Percentiles rank a stretch among this genome's conserved stretches.
These are phyloP conservation scores for Drosophila punjabiensis DNA, from an alignment of 1,140 invertebrate species.

Conservation along the genomic window DNA sequence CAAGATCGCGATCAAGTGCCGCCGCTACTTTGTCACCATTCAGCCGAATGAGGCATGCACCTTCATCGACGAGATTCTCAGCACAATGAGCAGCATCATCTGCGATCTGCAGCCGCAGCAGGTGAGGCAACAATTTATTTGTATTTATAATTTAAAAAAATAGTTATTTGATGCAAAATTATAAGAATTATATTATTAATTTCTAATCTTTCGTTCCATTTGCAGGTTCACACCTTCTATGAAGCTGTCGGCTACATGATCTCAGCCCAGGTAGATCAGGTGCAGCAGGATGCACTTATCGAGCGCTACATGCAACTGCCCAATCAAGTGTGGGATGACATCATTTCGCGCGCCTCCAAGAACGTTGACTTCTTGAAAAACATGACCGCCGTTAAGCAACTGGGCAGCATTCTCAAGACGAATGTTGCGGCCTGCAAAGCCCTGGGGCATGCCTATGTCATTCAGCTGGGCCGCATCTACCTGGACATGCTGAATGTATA, in stretches of 20 bases:
- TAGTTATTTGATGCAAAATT: neutral
- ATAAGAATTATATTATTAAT: neutral
- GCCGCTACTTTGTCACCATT: conserved; percentile 98
- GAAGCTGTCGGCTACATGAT: conserved; percentile 99
- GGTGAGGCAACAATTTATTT: conserved; percentile 85
- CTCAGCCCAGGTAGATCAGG: conserved; percentile 95
- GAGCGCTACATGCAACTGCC: conserved; percentile 99
- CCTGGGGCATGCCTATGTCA: conserved; percentile 97
- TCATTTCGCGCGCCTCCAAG: conserved; percentile 98
- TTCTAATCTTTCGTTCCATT: neutral
- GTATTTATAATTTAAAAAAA: neutral
- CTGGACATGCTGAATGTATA: conserved; percentile 99
- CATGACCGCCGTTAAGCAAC: conserved; percentile 97
- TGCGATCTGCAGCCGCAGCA: conserved; percentile 99
- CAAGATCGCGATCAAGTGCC: conserved; percentile 99
- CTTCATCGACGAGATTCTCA: conserved; percentile 99
- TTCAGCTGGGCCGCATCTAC: conserved; percentile 98
- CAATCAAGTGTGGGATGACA: conserved; percentile 99
- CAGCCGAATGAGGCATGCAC: conserved; percentile 98
- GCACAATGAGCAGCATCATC: conserved; percentile 98
- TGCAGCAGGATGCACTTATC: conserved; percentile 96
- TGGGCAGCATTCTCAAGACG: conserved; percentile 99
- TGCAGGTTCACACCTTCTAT: conserved; percentile 99
- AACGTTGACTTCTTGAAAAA: conserved; percentile 99
- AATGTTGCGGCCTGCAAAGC: conserved; percentile 99